Conservation (phyloP, 2,797 vertebrate species). For the Pristis pectinata region DNA sequence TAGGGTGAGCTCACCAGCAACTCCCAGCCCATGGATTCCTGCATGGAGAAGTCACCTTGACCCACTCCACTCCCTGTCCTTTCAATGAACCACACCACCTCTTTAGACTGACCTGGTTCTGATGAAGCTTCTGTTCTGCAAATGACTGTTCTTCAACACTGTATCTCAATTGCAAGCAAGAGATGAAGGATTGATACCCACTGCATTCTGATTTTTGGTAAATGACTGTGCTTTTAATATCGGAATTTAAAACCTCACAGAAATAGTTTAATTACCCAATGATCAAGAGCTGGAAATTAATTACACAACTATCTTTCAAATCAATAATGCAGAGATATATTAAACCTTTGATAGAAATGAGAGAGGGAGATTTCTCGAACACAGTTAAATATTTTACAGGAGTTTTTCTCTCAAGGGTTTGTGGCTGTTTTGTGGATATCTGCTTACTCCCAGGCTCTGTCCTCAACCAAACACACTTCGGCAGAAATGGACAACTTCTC, state of each 20-base stretch:
- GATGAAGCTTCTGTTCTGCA: background rate
- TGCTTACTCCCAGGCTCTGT: background rate
- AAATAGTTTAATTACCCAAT: slow-evolving; percentile 53
- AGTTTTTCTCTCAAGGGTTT: background rate
- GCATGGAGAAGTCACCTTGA: no score
- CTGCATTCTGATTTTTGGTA: background rate
- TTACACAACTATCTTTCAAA: slow-evolving; percentile 55
- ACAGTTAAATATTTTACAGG: background rate
- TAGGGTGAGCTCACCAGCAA: no score
- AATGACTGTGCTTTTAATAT: background rate
- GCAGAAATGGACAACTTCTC: background rate
- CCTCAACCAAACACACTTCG: background rate
- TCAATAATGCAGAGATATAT: slow-evolving; percentile 47
- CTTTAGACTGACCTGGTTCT: background rate
- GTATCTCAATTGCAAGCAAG: background rate
- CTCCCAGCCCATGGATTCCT: no score
- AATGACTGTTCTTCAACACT: background rate
- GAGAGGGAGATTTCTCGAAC: slow-evolving; percentile 3
- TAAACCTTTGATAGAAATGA: slow-evolving; percentile 14
- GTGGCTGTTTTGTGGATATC: background rate
- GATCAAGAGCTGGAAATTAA: slow-evolving; percentile 55
- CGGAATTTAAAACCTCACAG: slow-evolving; percentile 11
- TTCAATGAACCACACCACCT: no score
- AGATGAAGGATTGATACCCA: background rate
- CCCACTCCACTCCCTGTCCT: no score